Evolutionary conservation across 2,888 invertebrate species (phyloP), one percentile per base, ranked within the genome.

Genomic region (Oscheius sp.): DNA sequence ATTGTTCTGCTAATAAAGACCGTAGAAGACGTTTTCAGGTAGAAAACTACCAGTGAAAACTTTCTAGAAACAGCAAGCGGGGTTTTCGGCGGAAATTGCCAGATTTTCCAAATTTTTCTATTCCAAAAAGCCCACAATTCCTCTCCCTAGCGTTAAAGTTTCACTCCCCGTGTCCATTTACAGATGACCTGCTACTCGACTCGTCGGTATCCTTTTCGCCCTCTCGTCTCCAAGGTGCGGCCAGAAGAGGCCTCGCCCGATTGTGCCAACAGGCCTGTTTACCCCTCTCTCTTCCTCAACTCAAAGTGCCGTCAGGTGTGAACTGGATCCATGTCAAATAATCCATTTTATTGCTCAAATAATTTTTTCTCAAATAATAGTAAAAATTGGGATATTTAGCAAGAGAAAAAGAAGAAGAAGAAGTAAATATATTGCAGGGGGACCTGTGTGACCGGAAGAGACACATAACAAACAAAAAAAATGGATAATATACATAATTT

Each of bases 261-360:
- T 21, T 61, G 61, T 61, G 61, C 61, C 61, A 61, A 61, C 43
- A 61, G n/a, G n/a, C 43, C 61, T 61, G 61, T 45, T 61, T 61
- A 23, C 45, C 35, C 35, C 5, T 6, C 9, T 9, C 5, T 35
- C 35, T 35, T 9, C 35, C 35, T 9, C 35, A 16, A 58, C 49
- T 21, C 55, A 23, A 55, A 23, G 55, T 23, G 43, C 2, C n/a
- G 5, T 12, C 18, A 61, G 41, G 61, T 45, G 41, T 43, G 61
- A 61, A 45, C 61, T 61, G 21, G 61, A 61, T 61, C 41, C 18
- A 61, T 59, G 23, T 55, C 59, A 59, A 18, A 16, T 59, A 18
- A 35, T 61, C 45, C 18, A 12, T 12, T 61, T 61, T 61, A 61
- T 61, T 43, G 45, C 43, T 45, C 23, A 58, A 9, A 58, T 35